These are phyloP conservation scores for Lepilemur septentrionalis DNA, from an alignment of 2,797 vertebrate species.

Conservation along the genomic window DNA sequence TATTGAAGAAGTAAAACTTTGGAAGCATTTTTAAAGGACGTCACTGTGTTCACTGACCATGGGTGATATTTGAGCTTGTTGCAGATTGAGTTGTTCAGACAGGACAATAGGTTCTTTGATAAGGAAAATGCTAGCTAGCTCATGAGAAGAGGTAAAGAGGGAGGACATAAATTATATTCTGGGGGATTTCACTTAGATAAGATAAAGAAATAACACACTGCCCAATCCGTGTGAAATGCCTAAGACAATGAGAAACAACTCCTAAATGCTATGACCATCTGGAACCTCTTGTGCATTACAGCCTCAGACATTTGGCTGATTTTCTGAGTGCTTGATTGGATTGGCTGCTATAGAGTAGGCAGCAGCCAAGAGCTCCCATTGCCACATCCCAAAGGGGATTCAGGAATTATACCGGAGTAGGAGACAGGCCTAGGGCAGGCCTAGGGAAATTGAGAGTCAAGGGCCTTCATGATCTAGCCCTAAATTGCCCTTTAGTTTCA, in stretches of 20 bases:
- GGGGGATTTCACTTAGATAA: conserved; percentile 36
- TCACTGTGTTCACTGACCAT: not conserved
- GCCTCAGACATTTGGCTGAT: not conserved
- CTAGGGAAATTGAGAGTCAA: conserved; percentile 10
- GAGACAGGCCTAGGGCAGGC: not conserved
- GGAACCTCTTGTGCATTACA: not conserved
- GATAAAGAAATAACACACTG: not conserved
- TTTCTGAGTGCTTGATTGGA: not conserved
- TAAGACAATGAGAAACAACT: not conserved
- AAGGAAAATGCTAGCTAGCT: not conserved
- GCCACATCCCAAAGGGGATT: not conserved
- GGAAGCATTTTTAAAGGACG: not conserved
- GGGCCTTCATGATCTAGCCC: not conserved
- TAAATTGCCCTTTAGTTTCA: conserved; percentile 13
- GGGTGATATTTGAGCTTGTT: not conserved
- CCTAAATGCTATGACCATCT: not conserved
- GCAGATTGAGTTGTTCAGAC: not conserved
- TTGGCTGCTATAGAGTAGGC: not conserved
- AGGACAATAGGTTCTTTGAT: not conserved
- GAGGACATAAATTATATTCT: conserved; percentile 18
- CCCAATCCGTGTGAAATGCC: conserved; percentile 1
- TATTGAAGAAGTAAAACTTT: not conserved
- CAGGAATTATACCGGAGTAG: not conserved
- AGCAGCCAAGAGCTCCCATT: not conserved
- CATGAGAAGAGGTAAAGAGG: not conserved